Conservation (phyloP, 2,113 vertebrate genomes). For the Plecturocebus donacophilus region DNA sequence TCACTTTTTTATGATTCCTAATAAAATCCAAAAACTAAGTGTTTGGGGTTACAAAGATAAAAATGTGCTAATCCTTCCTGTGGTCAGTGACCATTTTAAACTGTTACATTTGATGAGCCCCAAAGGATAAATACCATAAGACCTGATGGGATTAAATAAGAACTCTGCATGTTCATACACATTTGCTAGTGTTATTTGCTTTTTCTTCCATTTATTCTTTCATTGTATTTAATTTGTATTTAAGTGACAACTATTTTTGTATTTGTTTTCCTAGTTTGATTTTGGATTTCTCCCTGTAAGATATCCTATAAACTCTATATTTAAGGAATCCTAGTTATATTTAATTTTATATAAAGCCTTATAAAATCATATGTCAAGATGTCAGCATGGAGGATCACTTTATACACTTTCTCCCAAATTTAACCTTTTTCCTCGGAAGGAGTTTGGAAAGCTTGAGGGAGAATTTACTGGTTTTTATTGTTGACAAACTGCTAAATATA, state of each 20-base stretch:
- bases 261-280: not conserved
- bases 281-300: not conserved
- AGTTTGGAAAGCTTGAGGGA: not conserved
- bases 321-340: not conserved
- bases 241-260: not conserved
- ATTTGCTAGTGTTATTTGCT: slow-evolving; percentile 25
- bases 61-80: slow-evolving; percentile 77
- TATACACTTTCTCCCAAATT: not conserved
- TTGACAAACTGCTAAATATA: not conserved
- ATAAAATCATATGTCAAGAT: not conserved
- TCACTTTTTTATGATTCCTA: slow-evolving; percentile 80
- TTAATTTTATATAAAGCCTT: not conserved
- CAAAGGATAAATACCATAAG: slow-evolving; percentile 70
- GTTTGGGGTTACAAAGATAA: slow-evolving; percentile 77
- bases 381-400: not conserved
- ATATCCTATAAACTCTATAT: not conserved
- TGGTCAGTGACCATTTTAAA: slow-evolving; percentile 79
- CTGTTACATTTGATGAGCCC: slow-evolving; percentile 61
- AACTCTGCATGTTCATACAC: not conserved
- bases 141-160: slow-evolving; percentile 65
- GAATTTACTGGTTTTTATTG: not conserved
- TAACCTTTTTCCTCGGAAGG: not conserved
- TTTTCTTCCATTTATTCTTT: not conserved
- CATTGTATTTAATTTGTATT: slow-evolving; percentile 1
- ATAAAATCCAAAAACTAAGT: slow-evolving; percentile 77